Base-by-base conservation (phyloP, 2,888 invertebrate genomes). In the Nasonia oneida region DNA sequence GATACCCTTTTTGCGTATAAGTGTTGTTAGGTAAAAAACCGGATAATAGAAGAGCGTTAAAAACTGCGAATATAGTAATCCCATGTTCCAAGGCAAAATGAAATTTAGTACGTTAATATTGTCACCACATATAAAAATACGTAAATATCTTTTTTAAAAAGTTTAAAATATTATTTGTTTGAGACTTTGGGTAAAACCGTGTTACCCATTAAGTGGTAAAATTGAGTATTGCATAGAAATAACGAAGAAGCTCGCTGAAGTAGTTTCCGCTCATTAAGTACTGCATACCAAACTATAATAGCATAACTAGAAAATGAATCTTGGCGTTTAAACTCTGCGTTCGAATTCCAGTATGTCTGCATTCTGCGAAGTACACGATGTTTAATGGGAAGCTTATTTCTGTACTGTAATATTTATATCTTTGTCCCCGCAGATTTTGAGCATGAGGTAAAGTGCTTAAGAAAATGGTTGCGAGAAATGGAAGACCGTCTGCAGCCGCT, bases 401-500 rank as follows among this genome's bases (percentile, higher is more conserved):
- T 80, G 84, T 85, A 76, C 76, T 74, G 77, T 77, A 87, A 87
- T 85, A 87, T 87, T 87, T 88, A 86, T 89, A 92, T 91, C 8
- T 83, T 77, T 87, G 82, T 77, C 84, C 85, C 79, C 18, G 71
- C 92, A 97, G 97, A 97, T 93, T 95, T 97, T 76, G 96, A 96
- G 74, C 96, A 96, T 90, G 97, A 97, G 93, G 94, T 97, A 77
- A 95, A 96, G 86, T 96, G 96, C 91, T 94, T 98, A 86, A 95
- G 97, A 61, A 96, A 96, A 90, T 98, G 98, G 98, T 94, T 98
- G 89, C 96, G 97, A 90, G 96, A 96, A 90, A 97, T 98, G 96
- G 98, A 98, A 93, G 95, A 95, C 12, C 95, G 96, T 77, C 94
- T 98, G 88, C 96, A 96, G 88, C 96, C 97, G 77, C 94, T 97